Evolutionary conservation across 2,113 vertebrate genomes (phyloP), one percentile per base, ranked within the genome.

Genomic region (Tyto alba): DNA sequence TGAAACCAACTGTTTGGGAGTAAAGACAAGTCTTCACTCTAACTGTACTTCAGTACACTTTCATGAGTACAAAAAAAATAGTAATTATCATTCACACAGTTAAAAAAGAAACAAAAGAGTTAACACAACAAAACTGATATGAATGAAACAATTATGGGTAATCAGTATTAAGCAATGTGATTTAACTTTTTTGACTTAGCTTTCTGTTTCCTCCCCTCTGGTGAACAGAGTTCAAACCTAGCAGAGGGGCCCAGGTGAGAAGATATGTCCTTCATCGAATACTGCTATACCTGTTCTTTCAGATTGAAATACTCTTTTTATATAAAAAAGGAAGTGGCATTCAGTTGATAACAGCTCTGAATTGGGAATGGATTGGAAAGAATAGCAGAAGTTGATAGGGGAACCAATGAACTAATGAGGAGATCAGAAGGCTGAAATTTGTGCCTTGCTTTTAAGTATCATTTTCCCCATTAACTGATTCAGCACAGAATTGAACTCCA

Each of bases 181-280:
- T 22, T 34, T 47, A 16, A 50, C 7, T 27, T 66, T 69, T 71
- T 55, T 20, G 4, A 34, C 8, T 5, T 67, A 25, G 0, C 1
- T 71, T 75, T 78, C 23, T 30, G 4, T 55, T 53, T 78, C 59
- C 5, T 77, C 7, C 3, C 3, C 5, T 60, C 21, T 41, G 26
- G 4, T 1, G 4, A 8, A 12, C 17, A 53, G 14, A 69, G 11
- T 53, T 73, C 45, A 50, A 90, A 8, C 9, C 5, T 13, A n/a
- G 12, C 7, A 78, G 11, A n/a, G 1, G 2, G 0, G 2, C 16
- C 20, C 47, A 55, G 14, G 14, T 41, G 0, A 32, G 40, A n/a
- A 73, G 32, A 7, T 9, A 66, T 2, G 5, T 75, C 57, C 18
- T 19, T 66, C 48, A 32, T 5, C 17, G 80, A 72, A 94, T 19